Evolutionary conservation across 2,113 vertebrate species (phyloP).

Genomic region (Xenopus laevis): DNA sequence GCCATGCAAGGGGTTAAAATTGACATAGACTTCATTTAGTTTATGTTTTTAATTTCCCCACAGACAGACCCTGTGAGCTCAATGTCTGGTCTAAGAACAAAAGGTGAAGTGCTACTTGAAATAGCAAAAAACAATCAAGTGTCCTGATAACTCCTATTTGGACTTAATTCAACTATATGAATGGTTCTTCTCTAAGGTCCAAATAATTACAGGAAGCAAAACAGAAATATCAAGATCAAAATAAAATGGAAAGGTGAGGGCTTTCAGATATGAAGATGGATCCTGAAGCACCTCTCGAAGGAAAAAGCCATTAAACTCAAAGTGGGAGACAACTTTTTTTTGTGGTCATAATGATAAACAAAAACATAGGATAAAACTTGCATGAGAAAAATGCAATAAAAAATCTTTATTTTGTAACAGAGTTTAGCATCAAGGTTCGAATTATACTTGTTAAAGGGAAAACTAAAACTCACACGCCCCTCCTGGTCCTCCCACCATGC

Average conservation of each 20-base stretch:
- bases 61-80: background rate
- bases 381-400: no score
- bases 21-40: background rate
- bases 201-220: background rate
- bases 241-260: background rate
- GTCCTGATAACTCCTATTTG: background rate
- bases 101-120: constrained; percentile 31
- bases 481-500: no score
- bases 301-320: background rate
- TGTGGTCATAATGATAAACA: background rate
- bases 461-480: no score
- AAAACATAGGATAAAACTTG: no score
- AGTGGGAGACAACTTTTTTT: background rate
- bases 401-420: no score
- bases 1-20: background rate
- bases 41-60: background rate
- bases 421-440: no score
- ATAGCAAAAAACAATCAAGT: constrained; percentile 13
- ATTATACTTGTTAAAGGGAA: no score
- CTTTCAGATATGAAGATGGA: background rate
- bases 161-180: constrained; percentile 6
- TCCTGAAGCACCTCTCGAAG: background rate
- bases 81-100: constrained; percentile 5
- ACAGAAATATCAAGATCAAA: background rate
- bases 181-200: background rate